A percentile compares a stretch with the other conserved stretches of the same genome.
Evolutionary conservation across 53 echinoderm and acorn worm genomes (phyloP).

Genomic region (Crossaster papposus): DNA sequence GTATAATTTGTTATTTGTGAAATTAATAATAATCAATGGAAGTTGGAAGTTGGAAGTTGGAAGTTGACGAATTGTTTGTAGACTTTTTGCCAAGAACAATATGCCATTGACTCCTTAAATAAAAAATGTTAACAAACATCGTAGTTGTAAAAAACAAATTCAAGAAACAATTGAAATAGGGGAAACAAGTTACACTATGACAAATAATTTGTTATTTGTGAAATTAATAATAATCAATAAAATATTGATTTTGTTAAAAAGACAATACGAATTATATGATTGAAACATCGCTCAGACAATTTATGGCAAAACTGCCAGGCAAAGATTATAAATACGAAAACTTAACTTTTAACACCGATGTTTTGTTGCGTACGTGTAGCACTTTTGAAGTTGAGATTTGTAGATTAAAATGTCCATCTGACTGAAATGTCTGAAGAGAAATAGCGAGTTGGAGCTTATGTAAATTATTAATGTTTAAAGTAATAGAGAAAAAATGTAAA

Average conservation of each 20-base stretch:
- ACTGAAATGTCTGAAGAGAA: neutral
- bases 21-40: too few species aligned
- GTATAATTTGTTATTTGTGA: neutral
- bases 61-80: neutral
- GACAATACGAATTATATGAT: neutral
- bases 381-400: neutral
- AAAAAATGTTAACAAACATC: neutral
- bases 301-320: neutral
- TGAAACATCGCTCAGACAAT: neutral
- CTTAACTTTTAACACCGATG: neutral
- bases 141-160: neutral
- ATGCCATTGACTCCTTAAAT: neutral
- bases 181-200: neutral
- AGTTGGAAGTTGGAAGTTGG: too few species aligned
- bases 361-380: neutral
- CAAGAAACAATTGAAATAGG: neutral
- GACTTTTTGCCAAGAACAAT: neutral
- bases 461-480: neutral
- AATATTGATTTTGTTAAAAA: neutral
- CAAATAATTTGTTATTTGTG: neutral
- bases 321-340: neutral
- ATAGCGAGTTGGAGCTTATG: neutral
- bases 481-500: too few species aligned
- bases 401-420: neutral
- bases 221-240: neutral